Evolutionary conservation across 2,888 invertebrate species (phyloP).

Genomic region (Noctua janthe): DNA sequence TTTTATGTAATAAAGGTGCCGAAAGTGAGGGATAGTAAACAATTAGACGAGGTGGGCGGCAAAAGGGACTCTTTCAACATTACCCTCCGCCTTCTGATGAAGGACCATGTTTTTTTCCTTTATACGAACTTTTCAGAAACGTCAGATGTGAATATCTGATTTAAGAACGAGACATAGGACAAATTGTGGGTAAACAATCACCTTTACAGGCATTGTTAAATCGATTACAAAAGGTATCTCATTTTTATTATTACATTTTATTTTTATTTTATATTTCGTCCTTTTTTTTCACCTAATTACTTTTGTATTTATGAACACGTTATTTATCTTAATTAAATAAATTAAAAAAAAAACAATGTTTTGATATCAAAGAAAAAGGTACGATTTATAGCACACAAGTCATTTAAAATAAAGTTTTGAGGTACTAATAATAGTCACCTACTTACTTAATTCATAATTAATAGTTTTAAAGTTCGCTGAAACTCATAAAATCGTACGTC

Average conservation of each 20-base stretch:
- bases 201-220: not conserved
- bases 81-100: slow-evolving; percentile 13
- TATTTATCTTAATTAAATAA: not conserved
- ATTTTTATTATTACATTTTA: not conserved
- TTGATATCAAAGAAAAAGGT: not conserved
- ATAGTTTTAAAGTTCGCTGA: not conserved
- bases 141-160: not conserved
- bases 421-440: not conserved
- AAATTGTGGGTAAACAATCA: not conserved
- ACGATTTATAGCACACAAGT: not conserved
- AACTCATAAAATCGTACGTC: not conserved
- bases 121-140: slow-evolving; percentile 6
- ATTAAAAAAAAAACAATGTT: not conserved
- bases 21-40: slow-evolving; percentile 22
- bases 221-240: not conserved
- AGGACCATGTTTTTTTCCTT: slow-evolving; percentile 6
- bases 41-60: slow-evolving; percentile 12
- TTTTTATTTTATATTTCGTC: not conserved
- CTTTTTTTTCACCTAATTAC: not conserved
- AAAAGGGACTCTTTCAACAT: slow-evolving; percentile 40
- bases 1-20: slow-evolving; percentile 19
- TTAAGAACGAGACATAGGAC: not conserved
- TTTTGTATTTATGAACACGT: not conserved
- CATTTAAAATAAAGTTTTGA: not conserved
- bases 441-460: not conserved